Base-by-base conservation (phyloP, 2,888 invertebrate species). In the Pandemis corylana region DNA sequence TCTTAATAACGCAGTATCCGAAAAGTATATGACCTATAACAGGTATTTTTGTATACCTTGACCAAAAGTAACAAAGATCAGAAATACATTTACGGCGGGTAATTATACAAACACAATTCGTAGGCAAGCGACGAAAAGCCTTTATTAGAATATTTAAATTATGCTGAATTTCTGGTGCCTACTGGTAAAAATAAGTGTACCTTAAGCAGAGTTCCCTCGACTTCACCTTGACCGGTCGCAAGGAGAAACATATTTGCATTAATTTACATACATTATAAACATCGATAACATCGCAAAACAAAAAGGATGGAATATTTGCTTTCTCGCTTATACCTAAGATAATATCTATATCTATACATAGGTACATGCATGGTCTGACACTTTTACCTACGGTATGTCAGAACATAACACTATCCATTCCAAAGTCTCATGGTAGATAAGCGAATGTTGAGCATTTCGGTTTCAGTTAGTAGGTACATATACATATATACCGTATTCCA, bases 211-310 rank as follows among this genome's bases (percentile, higher is more conserved):
- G 15, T 56, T 56, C 53, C 53, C 2, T 53, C 64, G 65, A 65
- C 73, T 69, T 74, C 59, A 74, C 61, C 65, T 74, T 74, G 73
- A 74, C 73, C 69, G 73, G 59, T 61, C 28, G 68, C 64, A 61
- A 65, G 59, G 68, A 65, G 69, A 68, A 69, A 68, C 62, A 59
- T 69, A 74, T 69, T 74, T 65, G 69, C 73, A 74, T 74, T 68
- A 49, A 74, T 74, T 74, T 74, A 7, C 69, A 69, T 74, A 49
- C 49, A 65, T 74, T 74, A 36, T 36, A 74, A 64, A 56, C 53
- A 56, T 15, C 20, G 53, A 56, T 56, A 56, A 56, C 53, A 56
- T 56, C 53, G 53, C 20, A 20, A 56, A 5, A 56, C 53, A 56
- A 56, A 56, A 56, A 56, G 7, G 15, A 9, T 15, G 15, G 15